Evolutionary conservation across 2,888 invertebrate genomes (phyloP), one percentile per base, ranked within the genome.

Genomic region (Caenorhabditis sp.): DNA sequence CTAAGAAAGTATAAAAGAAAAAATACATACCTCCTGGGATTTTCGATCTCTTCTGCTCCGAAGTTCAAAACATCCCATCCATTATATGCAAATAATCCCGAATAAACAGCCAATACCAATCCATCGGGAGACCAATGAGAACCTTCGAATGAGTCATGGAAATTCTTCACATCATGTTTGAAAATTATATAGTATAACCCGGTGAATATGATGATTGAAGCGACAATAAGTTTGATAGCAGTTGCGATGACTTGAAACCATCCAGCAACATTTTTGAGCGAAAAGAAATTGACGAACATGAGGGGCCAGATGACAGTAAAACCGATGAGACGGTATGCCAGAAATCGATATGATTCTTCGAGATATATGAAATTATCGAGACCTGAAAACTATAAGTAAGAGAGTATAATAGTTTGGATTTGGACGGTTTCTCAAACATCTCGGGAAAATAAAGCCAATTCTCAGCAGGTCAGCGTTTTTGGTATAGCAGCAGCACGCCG

Each of bases 1-100:
- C 38, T 14, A 38, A 38, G 38, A 38, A 38, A 38, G 14, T 7
- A 38, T 38, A 14, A 38, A 7, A n/a, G 50, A 17, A 50, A 56
- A 59, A 82, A 31, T 31, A 31, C 31, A 31, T 31, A 10, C 84
- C 77, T 79, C 66, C 78, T 74, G 10, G 85, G 85, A 70, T 84
- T 83, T 58, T 80, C 79, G 43, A 85, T 76, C 59, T 85, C 85
- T 58, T 85, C 85, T 2, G 81, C 77, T 38, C 85, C 85, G 54
- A 85, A 83, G 50, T 84, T 84, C n/a, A 85, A 60, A 43, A 85
- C 81, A 69, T 85, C 85, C 84, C 84, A 85, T 4, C 85, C 85
- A 67, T 85, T 85, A 73, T 85, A 85, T 14, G 85, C 85, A 64
- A 84, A 85, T 4, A 85, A 69, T 0, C 84, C 81, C 0, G 77